Evolutionary conservation across 2,113 vertebrate genomes (phyloP), one percentile per base, ranked within the genome.

Genomic region (human (Homo sapiens)): DNA sequence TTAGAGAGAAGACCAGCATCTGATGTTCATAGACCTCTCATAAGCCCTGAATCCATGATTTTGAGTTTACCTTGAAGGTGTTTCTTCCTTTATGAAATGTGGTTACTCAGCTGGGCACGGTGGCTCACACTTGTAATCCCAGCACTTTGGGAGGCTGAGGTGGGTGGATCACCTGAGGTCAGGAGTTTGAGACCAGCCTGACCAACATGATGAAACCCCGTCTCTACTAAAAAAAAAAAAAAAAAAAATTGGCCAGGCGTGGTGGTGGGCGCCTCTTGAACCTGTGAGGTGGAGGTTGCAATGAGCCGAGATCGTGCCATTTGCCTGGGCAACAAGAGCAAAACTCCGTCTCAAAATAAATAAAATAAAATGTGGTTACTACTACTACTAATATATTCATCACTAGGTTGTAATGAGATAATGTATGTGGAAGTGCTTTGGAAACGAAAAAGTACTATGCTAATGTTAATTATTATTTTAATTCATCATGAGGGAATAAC

Each of bases 391-490:
- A 73, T 43, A 3, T 61, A 50, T 48, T 66, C 45, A 40, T 59
- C 7, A n/a, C 52, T 59, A 32, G 27, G 61, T n/a, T 55, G 5
- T 52, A 55, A 48, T 52, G 40, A 35, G 45, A 72, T 55, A 20
- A 64, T 7, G 5, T 35, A 52, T 27, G 22, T 68, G 43, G 78
- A 92, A 76, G 25, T 73, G 27, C 11, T 88, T 93, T 94, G 48
- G 76, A 95, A 90, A 81, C 8, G 45, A 40, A 68, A 66, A 96
- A 72, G 18, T 38, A 82, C 12, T 9, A 2, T 2, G 9, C 20
- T 66, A 73, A 79, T 20, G 66, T 17, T 61, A 90, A 85, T 81
- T n/a, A 81, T 59, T 76, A 52, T 93, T 94, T 93, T 80, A 73
- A 93, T 91, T 75, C 35, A 43, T 55, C 18, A 11, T 3, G 20